These are phyloP conservation scores for Pygmarrhopalites habei DNA, from an alignment of 1,140 invertebrate species.

Conservation along the genomic window DNA sequence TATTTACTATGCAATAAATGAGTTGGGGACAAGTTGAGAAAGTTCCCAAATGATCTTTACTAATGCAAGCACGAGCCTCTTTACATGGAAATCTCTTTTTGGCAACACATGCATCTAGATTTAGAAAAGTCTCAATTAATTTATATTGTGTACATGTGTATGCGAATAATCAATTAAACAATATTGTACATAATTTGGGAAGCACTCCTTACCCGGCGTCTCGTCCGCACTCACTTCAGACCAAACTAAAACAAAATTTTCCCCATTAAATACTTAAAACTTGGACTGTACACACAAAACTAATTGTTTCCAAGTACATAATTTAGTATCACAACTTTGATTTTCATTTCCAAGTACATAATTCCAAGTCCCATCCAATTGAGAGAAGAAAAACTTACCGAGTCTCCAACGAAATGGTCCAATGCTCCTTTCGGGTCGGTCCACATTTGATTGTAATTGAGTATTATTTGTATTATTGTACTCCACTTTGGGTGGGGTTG, in stretches of 20 bases:
- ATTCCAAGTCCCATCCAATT: too few species aligned
- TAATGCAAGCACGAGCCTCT: slow-evolving; percentile 41
- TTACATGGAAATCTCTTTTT: slow-evolving; percentile 38
- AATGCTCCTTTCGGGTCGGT: slow-evolving; percentile 23
- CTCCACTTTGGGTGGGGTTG: slow-evolving; percentile 11
- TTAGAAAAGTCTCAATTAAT: not conserved
- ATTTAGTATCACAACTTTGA: too few species aligned
- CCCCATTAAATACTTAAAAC: too few species aligned
- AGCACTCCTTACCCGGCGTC: not conserved
- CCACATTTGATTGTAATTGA: too few species aligned
- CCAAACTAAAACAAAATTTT: slow-evolving; percentile 44
- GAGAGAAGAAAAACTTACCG: too few species aligned
- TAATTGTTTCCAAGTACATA: too few species aligned
- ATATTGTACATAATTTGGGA: slow-evolving; percentile 12
- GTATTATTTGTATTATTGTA: not conserved
- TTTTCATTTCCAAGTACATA: too few species aligned
- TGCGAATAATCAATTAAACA: too few species aligned
- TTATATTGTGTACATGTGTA: slow-evolving; percentile 5
- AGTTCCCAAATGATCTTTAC: slow-evolving; percentile 37
- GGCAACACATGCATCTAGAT: slow-evolving; percentile 37
- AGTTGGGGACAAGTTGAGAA: slow-evolving; percentile 37
- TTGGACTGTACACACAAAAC: too few species aligned
- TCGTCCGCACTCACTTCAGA: slow-evolving; percentile 41
- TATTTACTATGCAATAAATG: slow-evolving; percentile 43
- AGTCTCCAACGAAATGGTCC: too few species aligned